Evolutionary conservation across 2,797 vertebrate species (phyloP), one percentile per base, ranked within the genome.

Genomic region (Sebastiscus albofasciatus): DNA sequence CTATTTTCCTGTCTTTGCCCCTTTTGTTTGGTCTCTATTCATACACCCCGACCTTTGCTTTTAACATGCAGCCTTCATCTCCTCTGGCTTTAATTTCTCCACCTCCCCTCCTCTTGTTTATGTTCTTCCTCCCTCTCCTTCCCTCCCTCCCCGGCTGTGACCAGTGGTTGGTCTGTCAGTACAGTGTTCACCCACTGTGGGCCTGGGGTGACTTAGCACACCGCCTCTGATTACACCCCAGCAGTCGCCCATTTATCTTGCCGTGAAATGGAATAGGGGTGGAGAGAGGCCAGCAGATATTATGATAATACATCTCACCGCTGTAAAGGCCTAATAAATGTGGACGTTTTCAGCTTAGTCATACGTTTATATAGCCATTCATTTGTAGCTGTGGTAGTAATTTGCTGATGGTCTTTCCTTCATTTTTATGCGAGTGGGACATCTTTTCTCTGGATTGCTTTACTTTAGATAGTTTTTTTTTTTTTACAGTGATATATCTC

Each of bases 161-260:
- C 71, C 86, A 64, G 88, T 16, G 65, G 89, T 88, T 64, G 84
- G 82, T 88, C 88, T 91, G 85, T 90, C 70, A 71, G 65, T 62
- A 36, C 75, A 26, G 36, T n/a, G 87, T 78, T 90, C 75, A 46
- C 86, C 83, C 82, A 79, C 87, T 83, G 88, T 85, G 86, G 85
- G 60, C 82, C 81, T 42, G 80, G 79, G 79, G 89, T 83, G 89
- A 90, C 87, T 81, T 79, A 79, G 72, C 87, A 82, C 77, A 29
- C 67, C 26, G 72, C 80, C 81, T 87, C 76, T 92, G 88, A 92
- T 93, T 90, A 82, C 77, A 81, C 68, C 87, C 75, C 89, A 92
- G 88, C 82, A 81, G 88, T 73, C 26, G 72, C 58, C 79, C 72
- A 87, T 90, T 91, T 86, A 81, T 92, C 89, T 86, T 64, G 71